phyloP scores from a whole-genome alignment of 2,888 invertebrate genomes.

The Temnothorax unifasciatus region DNA sequence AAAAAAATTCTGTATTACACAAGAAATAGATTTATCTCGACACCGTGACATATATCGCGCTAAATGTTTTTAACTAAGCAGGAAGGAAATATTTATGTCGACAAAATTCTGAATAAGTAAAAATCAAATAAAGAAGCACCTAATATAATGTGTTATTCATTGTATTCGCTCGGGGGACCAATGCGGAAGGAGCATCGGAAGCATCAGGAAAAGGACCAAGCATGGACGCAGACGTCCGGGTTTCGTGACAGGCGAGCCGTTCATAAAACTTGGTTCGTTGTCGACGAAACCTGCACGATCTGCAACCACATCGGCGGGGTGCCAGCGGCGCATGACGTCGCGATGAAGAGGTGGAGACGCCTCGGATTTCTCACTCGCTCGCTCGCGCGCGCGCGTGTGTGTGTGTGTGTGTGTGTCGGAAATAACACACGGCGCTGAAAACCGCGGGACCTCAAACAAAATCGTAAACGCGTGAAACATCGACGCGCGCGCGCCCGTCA shows the following conservation, averaged over 20 bases:
- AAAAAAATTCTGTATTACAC: background rate
- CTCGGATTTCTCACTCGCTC: slow-evolving; percentile 41
- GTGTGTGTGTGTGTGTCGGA: slow-evolving; percentile 20
- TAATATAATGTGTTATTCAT: background rate
- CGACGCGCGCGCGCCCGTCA: slow-evolving; percentile 24
- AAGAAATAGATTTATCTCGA: background rate
- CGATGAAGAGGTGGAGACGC: slow-evolving; percentile 20
- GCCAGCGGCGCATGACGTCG: slow-evolving; percentile 30
- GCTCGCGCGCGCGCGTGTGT: slow-evolving; percentile 8
- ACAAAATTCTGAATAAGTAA: background rate
- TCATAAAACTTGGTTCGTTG: slow-evolving; percentile 93
- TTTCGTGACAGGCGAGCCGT: slow-evolving; percentile 95
- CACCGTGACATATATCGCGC: background rate
- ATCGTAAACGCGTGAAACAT: slow-evolving; percentile 47
- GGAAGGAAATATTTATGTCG: background rate
- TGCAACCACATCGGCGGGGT: slow-evolving; percentile 84
- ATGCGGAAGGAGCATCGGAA: background rate
- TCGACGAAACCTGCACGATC: slow-evolving; percentile 98
- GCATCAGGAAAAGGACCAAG: slow-evolving; percentile 43
- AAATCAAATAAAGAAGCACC: background rate
- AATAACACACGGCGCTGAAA: slow-evolving; percentile 38
- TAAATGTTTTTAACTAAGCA: background rate
- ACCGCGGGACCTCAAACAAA: slow-evolving; percentile 41
- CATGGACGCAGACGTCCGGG: slow-evolving; percentile 89
- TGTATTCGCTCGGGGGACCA: background rate